phyloP scores from a whole-genome alignment of 2,888 invertebrate species.

The Drosophila pseudotalamancana region DNA sequence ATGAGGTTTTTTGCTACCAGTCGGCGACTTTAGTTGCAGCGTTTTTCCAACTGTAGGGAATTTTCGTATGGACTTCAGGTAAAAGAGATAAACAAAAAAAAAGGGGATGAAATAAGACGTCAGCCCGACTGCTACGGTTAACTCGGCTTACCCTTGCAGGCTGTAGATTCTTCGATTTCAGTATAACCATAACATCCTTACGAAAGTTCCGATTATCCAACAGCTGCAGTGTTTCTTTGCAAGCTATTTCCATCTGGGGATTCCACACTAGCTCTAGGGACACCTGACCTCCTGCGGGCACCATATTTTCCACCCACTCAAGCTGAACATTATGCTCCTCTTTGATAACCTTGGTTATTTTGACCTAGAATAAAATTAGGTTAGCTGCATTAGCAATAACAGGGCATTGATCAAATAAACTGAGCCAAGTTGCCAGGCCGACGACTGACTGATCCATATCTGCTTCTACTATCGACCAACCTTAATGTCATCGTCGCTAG shows the following conservation, averaged over 20 bases:
- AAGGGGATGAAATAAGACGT: slow-evolving; percentile 17
- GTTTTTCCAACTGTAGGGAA: slow-evolving; percentile 82
- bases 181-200: slow-evolving; percentile 88
- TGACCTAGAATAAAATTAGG: slow-evolving; percentile 82
- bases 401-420: slow-evolving; percentile 62
- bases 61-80: slow-evolving; percentile 76
- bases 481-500: slow-evolving; percentile 84
- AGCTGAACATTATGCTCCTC: slow-evolving; percentile 86
- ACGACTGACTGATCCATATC: slow-evolving; percentile 41
- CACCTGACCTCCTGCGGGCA: slow-evolving; percentile 86
- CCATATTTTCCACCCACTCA: slow-evolving; percentile 85
- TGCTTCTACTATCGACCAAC: slow-evolving; percentile 73
- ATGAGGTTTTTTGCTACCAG: slow-evolving; percentile 76
- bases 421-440: slow-evolving; percentile 46
- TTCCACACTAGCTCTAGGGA: slow-evolving; percentile 88
- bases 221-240: slow-evolving; percentile 88
- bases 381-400: neutral
- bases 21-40: slow-evolving; percentile 83
- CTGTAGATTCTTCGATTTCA: slow-evolving; percentile 86
- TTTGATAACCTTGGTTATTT: slow-evolving; percentile 85
- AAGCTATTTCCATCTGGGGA: slow-evolving; percentile 86
- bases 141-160: slow-evolving; percentile 68
- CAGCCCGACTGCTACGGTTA: neutral
- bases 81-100: slow-evolving; percentile 13
- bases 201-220: slow-evolving; percentile 87